Base-by-base conservation (phyloP, 2,113 vertebrate genomes). In the Tenrec ecaudatus region DNA sequence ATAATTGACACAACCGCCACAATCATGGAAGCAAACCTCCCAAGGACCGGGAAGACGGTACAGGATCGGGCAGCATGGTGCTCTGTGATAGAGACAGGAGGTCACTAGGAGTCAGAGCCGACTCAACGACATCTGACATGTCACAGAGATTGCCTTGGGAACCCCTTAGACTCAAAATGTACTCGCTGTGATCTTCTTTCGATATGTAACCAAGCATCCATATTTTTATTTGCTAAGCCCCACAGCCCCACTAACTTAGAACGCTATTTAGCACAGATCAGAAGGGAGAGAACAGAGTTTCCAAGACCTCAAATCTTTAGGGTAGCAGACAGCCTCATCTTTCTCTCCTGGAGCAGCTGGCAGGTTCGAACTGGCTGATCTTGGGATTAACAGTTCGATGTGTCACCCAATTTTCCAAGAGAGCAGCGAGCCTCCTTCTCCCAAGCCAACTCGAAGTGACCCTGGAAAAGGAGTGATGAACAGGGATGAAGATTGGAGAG, bases 201-300 rank as follows among this genome's bases (percentile, higher is more conserved):
- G 68, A 86, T 90, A 86, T 58, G 66, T 88, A 77, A 47, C 25
- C 14, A 25, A 83, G 17, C 22, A 29, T 10, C 64, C 25, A 4
- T 83, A 68, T 47, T 69, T 88, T 60, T 82, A 57, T 68, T 77
- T 73, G n/a, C 3, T 31, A 89, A 90, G 40, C 89, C 68, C 40
- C 29, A 36, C 29, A 60, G 62, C 0, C 31, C 23, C 38, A 20
- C 19, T 36, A 53, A 78, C 66, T 73, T 25, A 20, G 57, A 86
- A 81, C 33, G 82, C 62, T 33, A 71, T 20, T 69, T 79, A 58
- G 47, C 69, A 53, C n/a, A 73, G 47, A 83, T 80, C 16, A 25
- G n/a, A 71, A 83, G 23, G 58, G 38, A 58, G 6, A 66, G 75
- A 66, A 92, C 40, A 14, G 47, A 53, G 47, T 10, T 53, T 53